Evolutionary conservation across 1,140 invertebrate genomes (phyloP).

Genomic region (Zaprionus lachaisei): DNA sequence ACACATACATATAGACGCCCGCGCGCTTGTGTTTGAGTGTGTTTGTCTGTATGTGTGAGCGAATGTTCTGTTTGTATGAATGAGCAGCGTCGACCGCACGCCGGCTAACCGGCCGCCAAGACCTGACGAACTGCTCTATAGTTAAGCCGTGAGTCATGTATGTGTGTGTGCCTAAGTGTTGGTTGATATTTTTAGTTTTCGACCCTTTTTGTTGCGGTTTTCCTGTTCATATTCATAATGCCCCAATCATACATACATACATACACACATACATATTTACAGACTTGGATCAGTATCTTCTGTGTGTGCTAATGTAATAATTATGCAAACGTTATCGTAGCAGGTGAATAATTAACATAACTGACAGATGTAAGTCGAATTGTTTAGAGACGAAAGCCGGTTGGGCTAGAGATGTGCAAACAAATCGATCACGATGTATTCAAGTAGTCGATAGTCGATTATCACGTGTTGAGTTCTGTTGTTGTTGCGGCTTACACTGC

Average conservation of each 20-base stretch:
- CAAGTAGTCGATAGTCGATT: not conserved
- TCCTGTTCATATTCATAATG: slow-evolving; percentile 33
- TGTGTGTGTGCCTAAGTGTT: slow-evolving; percentile 34
- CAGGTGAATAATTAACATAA: slow-evolving; percentile 71
- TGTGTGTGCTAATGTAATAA: slow-evolving; percentile 55
- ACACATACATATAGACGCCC: slow-evolving; percentile 16
- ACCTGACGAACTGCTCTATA: slow-evolving; percentile 34
- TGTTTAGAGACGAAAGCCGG: slow-evolving; percentile 46
- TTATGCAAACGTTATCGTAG: slow-evolving; percentile 66
- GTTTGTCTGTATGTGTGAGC: slow-evolving; percentile 46
- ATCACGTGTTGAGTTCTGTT: slow-evolving; percentile 10
- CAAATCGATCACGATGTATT: slow-evolving; percentile 21
- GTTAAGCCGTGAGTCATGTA: slow-evolving; percentile 57
- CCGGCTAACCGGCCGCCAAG: slow-evolving; percentile 59
- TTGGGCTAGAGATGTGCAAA: slow-evolving; percentile 41
- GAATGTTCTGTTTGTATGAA: slow-evolving; percentile 56
- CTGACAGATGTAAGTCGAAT: slow-evolving; percentile 43
- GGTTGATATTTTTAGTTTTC: slow-evolving; percentile 60
- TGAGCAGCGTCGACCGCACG: slow-evolving; percentile 43
- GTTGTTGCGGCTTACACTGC: slow-evolving; percentile 13
- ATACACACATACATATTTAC: slow-evolving; percentile 7
- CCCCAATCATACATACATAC: not conserved
- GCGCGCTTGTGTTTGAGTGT: slow-evolving; percentile 29
- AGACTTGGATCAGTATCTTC: slow-evolving; percentile 20
- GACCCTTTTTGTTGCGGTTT: slow-evolving; percentile 53